Evolutionary conservation across 23 tunicate species (phyloP).

Genomic region (Phallusia fumigata): DNA sequence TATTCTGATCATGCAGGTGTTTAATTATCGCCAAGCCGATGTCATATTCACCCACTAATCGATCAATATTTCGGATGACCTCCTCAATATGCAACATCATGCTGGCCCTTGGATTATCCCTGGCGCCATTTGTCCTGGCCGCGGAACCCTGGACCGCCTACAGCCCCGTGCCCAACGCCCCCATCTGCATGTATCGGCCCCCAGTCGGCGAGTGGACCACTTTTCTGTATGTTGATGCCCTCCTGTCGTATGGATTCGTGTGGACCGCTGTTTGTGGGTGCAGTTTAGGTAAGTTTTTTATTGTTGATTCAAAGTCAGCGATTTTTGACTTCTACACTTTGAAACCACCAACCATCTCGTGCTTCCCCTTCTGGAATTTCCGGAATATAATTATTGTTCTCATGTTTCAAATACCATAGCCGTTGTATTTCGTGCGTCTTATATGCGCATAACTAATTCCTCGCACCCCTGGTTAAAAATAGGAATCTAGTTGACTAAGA

Average conservation of each 20-base stretch:
- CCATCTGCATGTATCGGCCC: background rate
- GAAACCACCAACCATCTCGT: too few species aligned
- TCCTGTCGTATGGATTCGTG: background rate
- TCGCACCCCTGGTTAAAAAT: too few species aligned
- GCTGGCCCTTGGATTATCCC: background rate
- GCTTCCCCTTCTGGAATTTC: too few species aligned
- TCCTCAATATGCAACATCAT: background rate
- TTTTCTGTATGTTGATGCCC: background rate
- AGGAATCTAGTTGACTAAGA: too few species aligned
- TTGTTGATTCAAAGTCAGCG: too few species aligned
- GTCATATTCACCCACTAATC: background rate
- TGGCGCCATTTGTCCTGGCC: background rate
- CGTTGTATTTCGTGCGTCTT: too few species aligned
- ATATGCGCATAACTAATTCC: too few species aligned
- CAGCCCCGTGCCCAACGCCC: background rate
- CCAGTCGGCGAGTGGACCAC: background rate
- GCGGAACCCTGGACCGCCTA: background rate
- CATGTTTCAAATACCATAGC: too few species aligned
- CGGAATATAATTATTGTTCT: too few species aligned
- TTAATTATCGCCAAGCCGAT: background rate
- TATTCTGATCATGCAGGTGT: constrained; percentile 5
- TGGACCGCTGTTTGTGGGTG: background rate
- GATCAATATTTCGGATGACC: background rate
- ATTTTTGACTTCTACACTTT: too few species aligned
- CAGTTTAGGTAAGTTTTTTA: background rate